Percentiles rank a stretch among this genome's conserved stretches.
Conservation (phyloP, 2,888 invertebrate species). For the Ectemnius lituratus region DNA sequence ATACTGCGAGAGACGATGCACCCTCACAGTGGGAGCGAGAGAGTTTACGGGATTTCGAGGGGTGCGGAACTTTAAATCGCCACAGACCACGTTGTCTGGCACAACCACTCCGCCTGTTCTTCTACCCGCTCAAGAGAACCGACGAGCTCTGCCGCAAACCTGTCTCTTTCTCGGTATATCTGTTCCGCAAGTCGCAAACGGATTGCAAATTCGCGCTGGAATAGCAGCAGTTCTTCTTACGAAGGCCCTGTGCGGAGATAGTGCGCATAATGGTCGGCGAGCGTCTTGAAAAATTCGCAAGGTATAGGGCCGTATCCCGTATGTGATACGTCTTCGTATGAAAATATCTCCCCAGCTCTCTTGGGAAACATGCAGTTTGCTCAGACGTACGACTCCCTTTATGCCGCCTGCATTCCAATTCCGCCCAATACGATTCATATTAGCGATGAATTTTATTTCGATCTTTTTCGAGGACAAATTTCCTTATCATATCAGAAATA, state of each 20-base stretch:
- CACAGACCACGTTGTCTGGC: slow-evolving; percentile 44
- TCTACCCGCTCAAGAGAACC: not conserved
- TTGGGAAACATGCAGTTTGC: slow-evolving; percentile 15
- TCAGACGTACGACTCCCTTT: not conserved
- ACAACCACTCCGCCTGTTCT: slow-evolving; percentile 5
- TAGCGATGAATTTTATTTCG: not conserved
- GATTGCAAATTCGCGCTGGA: slow-evolving; percentile 19
- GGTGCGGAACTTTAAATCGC: slow-evolving; percentile 51
- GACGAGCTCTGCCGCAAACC: not conserved
- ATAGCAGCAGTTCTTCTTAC: not conserved
- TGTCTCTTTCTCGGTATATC: not conserved
- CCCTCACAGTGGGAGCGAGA: not conserved
- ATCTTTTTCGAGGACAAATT: not conserved
- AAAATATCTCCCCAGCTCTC: slow-evolving; percentile 13
- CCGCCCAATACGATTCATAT: not conserved
- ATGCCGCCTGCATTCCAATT: not conserved
- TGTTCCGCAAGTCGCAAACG: slow-evolving; percentile 1
- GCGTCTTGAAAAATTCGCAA: slow-evolving; percentile 28
- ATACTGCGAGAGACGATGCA: not conserved
- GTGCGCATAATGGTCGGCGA: slow-evolving; percentile 16
- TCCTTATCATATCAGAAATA: too few species aligned
- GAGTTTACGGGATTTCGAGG: not conserved
- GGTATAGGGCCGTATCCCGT: not conserved
- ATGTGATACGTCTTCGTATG: not conserved
- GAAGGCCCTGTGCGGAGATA: slow-evolving; percentile 16